phyloP scores from a whole-genome alignment of 2,797 vertebrate species.

The Acrossocheilus wenchowensis region DNA sequence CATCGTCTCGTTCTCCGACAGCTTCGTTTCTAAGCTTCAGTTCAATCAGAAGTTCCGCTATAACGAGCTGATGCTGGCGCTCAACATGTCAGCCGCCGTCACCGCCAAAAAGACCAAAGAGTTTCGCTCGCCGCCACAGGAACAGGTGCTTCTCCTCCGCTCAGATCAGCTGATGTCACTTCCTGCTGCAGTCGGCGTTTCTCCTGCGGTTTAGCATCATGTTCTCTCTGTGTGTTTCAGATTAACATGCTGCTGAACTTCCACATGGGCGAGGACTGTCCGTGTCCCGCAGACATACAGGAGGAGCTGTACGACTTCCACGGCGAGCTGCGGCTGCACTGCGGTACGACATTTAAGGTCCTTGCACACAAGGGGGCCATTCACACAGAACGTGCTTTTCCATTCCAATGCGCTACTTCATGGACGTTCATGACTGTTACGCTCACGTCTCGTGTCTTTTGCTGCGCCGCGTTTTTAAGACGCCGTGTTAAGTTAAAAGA shows the following conservation, averaged over 20 bases:
- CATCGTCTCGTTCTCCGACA: conserved; percentile 96
- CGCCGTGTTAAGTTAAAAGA: too few relatives aligned
- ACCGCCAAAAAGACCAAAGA: conserved; percentile 97
- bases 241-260: conserved; percentile 99
- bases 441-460: too few relatives aligned
- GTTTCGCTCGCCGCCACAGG: conserved; percentile 97
- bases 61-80: conserved; percentile 96
- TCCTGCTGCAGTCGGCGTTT: not conserved
- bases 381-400: too few relatives aligned
- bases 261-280: conserved; percentile 92
- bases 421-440: too few relatives aligned
- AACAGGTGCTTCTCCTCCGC: conserved; percentile 82
- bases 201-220: not conserved
- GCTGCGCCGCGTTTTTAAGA: too few relatives aligned
- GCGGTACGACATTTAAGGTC: conserved; percentile 76
- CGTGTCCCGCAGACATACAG: conserved; percentile 94
- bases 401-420: too few relatives aligned
- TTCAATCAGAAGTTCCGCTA: conserved; percentile 98
- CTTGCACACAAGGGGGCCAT: too few relatives aligned
- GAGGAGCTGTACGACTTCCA: conserved; percentile 93
- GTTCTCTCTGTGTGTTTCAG: conserved; percentile 69
- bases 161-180: not conserved
- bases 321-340: conserved; percentile 93
- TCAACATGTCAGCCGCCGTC: conserved; percentile 98
- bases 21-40: conserved; percentile 94